Evolutionary conservation across 2,888 invertebrate genomes (phyloP).

Genomic region (Sisyra terminalis): DNA sequence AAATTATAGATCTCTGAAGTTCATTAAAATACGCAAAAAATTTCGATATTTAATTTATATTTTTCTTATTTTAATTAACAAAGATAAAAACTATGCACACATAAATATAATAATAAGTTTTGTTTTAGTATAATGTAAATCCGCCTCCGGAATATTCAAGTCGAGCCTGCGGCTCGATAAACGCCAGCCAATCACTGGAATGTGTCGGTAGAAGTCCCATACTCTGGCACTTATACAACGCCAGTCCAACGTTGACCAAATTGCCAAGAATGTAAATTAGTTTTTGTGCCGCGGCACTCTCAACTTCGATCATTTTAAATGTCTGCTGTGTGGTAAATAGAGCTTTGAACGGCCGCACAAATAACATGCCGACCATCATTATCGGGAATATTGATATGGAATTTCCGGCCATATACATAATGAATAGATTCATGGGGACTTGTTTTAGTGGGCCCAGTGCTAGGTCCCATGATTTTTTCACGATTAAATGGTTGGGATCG

Average conservation of each 20-base stretch:
- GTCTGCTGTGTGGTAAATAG: slow-evolving; percentile 78
- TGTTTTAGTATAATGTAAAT: slow-evolving; percentile 37
- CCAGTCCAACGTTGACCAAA: slow-evolving; percentile 75
- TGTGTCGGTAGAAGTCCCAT: slow-evolving; percentile 96
- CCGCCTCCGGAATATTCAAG: slow-evolving; percentile 80
- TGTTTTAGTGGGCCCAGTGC: slow-evolving; percentile 90
- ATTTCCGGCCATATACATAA: slow-evolving; percentile 99
- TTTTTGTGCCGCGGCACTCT: slow-evolving; percentile 79
- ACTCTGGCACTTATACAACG: slow-evolving; percentile 93
- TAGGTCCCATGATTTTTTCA: slow-evolving; percentile 93
- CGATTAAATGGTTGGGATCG: slow-evolving; percentile 68
- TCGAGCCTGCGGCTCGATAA: slow-evolving; percentile 78
- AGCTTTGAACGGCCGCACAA: slow-evolving; percentile 90
- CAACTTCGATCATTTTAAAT: slow-evolving; percentile 89
- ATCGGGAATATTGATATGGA: slow-evolving; percentile 99
- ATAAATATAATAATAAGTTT: slow-evolving; percentile 9
- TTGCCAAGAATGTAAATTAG: slow-evolving; percentile 89
- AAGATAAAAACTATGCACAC: slow-evolving; percentile 10
- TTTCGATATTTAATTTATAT: slow-evolving; percentile 2
- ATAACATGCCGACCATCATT: slow-evolving; percentile 99
- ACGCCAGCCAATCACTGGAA: slow-evolving; percentile 95
- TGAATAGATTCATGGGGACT: slow-evolving; percentile 97
- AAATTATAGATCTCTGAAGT: too few species aligned
- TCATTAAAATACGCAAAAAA: too few species aligned
- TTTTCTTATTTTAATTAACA: slow-evolving; percentile 9